These are phyloP conservation scores for Mactra quadrangularis DNA, from an alignment of 1,140 invertebrate genomes.

Conservation along the genomic window DNA sequence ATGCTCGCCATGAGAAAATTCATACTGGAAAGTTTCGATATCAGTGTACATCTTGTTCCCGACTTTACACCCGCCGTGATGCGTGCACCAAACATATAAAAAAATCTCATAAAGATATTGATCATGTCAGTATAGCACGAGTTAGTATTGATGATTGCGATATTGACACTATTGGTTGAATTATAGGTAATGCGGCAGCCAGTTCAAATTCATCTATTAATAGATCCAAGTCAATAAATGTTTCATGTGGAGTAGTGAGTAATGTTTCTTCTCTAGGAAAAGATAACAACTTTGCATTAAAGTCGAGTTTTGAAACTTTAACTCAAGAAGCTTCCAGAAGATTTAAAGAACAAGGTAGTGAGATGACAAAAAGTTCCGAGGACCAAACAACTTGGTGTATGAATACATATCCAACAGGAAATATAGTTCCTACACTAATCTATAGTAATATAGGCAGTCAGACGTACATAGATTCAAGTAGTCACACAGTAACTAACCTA, in stretches of 20 bases:
- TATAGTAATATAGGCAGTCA: too few relatives aligned
- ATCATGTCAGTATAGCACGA: constrained; percentile 1
- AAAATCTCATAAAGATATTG: constrained; percentile 12
- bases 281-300: not conserved
- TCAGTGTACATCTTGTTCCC: constrained; percentile 13
- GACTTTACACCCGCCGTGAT: constrained; percentile 26
- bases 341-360: constrained; percentile 6
- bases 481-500: too few relatives aligned
- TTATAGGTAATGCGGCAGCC: not conserved
- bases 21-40: constrained; percentile 34
- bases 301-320: constrained; percentile 16
- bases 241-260: not conserved
- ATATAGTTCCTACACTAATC: too few relatives aligned
- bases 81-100: constrained; percentile 45
- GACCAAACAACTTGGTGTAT: too few relatives aligned
- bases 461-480: too few relatives aligned
- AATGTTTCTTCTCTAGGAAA: not conserved
- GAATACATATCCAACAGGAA: too few relatives aligned
- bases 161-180: not conserved
- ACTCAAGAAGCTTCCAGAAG: constrained; percentile 39
- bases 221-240: not conserved
- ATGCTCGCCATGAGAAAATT: constrained; percentile 25
- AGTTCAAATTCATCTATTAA: not conserved
- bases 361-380: too few relatives aligned
- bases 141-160: not conserved